These are phyloP conservation scores for Anguilla pacifica DNA, from an alignment of 2,797 vertebrate genomes.

Conservation along the genomic window DNA sequence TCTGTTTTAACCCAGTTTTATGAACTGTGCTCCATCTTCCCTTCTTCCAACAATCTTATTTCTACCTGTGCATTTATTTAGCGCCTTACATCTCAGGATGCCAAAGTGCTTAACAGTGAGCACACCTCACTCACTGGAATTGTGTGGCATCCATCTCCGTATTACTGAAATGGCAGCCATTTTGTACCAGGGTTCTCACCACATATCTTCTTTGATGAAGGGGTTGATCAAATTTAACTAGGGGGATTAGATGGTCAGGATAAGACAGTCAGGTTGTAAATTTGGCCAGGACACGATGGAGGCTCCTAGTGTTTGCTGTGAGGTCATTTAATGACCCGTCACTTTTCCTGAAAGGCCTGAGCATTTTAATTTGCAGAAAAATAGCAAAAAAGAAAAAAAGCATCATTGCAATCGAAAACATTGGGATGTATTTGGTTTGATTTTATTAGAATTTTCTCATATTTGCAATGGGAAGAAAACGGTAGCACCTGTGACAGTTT, in stretches of 20 bases:
- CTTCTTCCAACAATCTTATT: too few relatives aligned
- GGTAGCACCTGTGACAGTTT: conserved; percentile 13
- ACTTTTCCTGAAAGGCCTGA: not conserved
- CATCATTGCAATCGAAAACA: not conserved
- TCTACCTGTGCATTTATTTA: too few relatives aligned
- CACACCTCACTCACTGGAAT: too few relatives aligned
- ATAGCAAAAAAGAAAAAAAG: not conserved
- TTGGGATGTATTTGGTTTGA: not conserved
- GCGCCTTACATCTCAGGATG: too few relatives aligned
- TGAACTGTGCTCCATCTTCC: too few relatives aligned
- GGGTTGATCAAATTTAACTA: not conserved
- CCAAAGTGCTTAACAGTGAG: too few relatives aligned
- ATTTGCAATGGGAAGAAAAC: conserved; percentile 22
- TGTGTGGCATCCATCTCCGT: too few relatives aligned
- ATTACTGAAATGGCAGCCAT: too few relatives aligned
- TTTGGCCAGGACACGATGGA: not conserved
- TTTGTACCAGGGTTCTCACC: too few relatives aligned
- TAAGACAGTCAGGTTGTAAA: not conserved
- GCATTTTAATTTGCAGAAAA: not conserved
- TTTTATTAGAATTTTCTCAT: conserved; percentile 10
- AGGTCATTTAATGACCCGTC: not conserved
- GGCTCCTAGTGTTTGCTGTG: not conserved
- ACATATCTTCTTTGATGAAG: not conserved
- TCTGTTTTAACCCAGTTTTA: too few relatives aligned
- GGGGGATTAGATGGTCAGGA: not conserved